A percentile compares a stretch with the other conserved stretches of the same genome.
These are phyloP conservation scores for Globia sparganii DNA, from an alignment of 2,888 invertebrate species.

Conservation along the genomic window DNA sequence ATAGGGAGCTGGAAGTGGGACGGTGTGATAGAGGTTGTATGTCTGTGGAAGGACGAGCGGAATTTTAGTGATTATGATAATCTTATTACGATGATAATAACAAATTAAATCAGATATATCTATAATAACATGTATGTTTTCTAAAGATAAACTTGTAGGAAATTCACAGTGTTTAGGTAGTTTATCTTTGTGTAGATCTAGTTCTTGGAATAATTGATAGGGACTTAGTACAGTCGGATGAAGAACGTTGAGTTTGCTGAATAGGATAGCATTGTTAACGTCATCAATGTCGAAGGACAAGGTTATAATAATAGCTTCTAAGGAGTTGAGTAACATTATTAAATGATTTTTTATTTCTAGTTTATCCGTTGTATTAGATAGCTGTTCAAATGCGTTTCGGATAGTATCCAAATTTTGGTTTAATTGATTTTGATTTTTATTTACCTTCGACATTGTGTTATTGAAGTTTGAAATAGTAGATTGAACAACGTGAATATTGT, in stretches of 20 bases:
- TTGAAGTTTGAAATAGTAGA: slow-evolving; percentile 10
- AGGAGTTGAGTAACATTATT: not conserved
- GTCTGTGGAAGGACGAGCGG: not conserved
- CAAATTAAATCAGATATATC: too few relatives aligned
- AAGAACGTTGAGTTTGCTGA: not conserved
- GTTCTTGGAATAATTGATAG: too few relatives aligned
- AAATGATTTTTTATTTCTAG: not conserved
- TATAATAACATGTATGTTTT: too few relatives aligned
- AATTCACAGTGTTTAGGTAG: too few relatives aligned
- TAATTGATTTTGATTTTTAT: not conserved
- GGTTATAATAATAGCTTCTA: slow-evolving; percentile 11
- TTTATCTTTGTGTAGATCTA: too few relatives aligned
- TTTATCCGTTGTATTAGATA: not conserved
- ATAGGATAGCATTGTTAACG: slow-evolving; percentile 19
- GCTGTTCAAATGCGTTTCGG: not conserved
- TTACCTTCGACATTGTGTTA: slow-evolving; percentile 7
- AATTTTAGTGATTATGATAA: not conserved
- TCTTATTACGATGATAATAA: too few relatives aligned
- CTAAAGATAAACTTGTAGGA: too few relatives aligned
- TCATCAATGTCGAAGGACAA: slow-evolving; percentile 25
- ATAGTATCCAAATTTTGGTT: not conserved
- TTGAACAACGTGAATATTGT: slow-evolving; percentile 9
- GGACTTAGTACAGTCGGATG: too few relatives aligned
- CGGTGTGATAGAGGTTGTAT: not conserved
- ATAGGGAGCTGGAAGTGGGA: not conserved